Evolutionary conservation across 2,113 vertebrate genomes (phyloP).

Genomic region (Menidia beryllina): DNA sequence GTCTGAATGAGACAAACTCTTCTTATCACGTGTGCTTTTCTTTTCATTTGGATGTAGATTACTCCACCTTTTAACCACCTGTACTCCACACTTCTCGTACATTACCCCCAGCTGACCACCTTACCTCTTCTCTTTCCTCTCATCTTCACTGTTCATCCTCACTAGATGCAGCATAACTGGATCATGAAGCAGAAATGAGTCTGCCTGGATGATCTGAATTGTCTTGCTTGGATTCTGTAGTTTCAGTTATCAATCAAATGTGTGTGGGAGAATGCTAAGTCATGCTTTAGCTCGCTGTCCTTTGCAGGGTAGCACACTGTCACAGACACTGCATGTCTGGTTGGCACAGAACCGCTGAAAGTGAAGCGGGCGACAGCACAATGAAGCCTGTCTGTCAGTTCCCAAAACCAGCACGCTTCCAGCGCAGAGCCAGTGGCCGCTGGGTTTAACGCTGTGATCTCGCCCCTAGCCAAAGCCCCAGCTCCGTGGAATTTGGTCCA

Average conservation of each 20-base stretch:
- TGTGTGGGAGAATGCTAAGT: too few relatives aligned
- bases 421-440: not conserved
- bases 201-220: not conserved
- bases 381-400: not conserved
- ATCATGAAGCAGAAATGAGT: not conserved
- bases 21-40: not conserved
- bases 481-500: conserved; percentile 79
- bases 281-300: too few relatives aligned
- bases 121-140: not conserved
- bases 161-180: not conserved
- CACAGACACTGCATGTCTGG: too few relatives aligned
- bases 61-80: conserved; percentile 29
- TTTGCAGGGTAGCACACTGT: too few relatives aligned
- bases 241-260: not conserved
- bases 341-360: too few relatives aligned
- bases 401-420: not conserved
- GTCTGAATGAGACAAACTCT: not conserved
- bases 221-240: not conserved
- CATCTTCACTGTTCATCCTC: not conserved
- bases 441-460: conserved; percentile 62
- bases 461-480: conserved; percentile 71
- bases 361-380: too few relatives aligned
- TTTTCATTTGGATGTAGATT: not conserved
- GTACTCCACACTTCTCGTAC: not conserved
- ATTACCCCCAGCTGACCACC: too few relatives aligned